phyloP scores from a whole-genome alignment of 2,797 vertebrate species.

The Florisuga fusca region DNA sequence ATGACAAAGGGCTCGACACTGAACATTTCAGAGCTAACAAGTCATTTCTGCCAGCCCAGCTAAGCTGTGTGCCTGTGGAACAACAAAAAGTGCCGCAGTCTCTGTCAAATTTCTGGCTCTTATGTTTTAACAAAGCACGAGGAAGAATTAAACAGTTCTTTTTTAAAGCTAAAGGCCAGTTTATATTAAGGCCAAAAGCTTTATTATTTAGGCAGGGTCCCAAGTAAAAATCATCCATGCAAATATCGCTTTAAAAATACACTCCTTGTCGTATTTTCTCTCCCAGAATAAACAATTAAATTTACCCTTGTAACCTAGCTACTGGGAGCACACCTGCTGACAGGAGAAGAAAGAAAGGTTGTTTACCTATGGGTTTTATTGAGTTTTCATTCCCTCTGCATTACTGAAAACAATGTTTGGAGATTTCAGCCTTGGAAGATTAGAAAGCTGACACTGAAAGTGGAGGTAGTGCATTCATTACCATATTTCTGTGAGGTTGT shows the following conservation, averaged over 20 bases:
- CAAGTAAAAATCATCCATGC: not conserved
- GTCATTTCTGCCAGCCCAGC: not conserved
- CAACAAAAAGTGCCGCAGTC: not conserved
- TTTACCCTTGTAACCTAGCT: not conserved
- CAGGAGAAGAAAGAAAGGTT: not conserved
- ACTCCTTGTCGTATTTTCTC: not conserved
- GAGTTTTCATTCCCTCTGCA: not conserved
- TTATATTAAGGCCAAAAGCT: not conserved
- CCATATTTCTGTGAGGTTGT: not conserved
- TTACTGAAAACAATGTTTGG: not conserved
- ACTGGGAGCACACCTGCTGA: not conserved
- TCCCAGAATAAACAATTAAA: not conserved
- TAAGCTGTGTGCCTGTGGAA: not conserved
- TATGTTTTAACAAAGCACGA: slow-evolving; percentile 10
- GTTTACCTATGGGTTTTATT: not conserved
- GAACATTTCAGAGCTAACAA: not conserved
- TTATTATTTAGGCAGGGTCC: not conserved
- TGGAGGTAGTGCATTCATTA: not conserved
- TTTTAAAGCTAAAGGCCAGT: not conserved
- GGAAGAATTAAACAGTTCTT: not conserved
- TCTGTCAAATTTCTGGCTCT: not conserved
- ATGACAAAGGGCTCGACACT: not conserved
- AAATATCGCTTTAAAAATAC: not conserved
- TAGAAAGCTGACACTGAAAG: not conserved
- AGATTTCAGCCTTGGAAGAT: not conserved